These are phyloP conservation scores for Actenoides hombroni DNA, from an alignment of 2,113 vertebrate genomes.

Conservation along the genomic window DNA sequence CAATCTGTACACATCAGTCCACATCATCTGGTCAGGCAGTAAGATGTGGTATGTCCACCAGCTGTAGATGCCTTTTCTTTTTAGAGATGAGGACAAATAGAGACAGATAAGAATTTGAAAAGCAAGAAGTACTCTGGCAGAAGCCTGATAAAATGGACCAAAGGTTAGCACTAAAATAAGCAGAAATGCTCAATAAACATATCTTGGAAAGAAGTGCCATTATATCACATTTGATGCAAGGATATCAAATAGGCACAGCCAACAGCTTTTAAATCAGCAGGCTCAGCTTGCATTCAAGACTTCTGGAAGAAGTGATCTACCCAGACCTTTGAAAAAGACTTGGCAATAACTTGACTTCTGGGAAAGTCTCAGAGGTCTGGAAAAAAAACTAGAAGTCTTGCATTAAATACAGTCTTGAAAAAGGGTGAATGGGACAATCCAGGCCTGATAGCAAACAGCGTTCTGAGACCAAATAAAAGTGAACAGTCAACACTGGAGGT, in stretches of 20 bases:
- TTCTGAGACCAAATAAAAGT: background rate
- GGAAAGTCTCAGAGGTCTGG: background rate
- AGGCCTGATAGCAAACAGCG: background rate
- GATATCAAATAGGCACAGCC: background rate
- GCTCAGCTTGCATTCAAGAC: background rate
- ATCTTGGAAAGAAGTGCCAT: background rate
- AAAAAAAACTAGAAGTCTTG: background rate
- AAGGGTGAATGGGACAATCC: background rate
- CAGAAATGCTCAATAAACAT: background rate
- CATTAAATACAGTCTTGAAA: background rate
- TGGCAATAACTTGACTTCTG: background rate
- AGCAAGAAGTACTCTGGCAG: background rate
- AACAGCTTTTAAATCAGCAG: background rate
- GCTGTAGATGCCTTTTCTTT: background rate
- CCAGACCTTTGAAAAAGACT: background rate
- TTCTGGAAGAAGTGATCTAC: background rate
- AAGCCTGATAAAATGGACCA: background rate
- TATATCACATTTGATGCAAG: background rate
- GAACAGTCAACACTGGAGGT: background rate
- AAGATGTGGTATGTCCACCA: fast-evolving
- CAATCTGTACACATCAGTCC: background rate
- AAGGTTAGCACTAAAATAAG: background rate
- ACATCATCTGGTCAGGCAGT: background rate
- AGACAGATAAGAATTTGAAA: background rate
- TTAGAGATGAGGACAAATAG: background rate